phyloP scores from a whole-genome alignment of 2,113 vertebrate species.

The Chunga burmeisteri region DNA sequence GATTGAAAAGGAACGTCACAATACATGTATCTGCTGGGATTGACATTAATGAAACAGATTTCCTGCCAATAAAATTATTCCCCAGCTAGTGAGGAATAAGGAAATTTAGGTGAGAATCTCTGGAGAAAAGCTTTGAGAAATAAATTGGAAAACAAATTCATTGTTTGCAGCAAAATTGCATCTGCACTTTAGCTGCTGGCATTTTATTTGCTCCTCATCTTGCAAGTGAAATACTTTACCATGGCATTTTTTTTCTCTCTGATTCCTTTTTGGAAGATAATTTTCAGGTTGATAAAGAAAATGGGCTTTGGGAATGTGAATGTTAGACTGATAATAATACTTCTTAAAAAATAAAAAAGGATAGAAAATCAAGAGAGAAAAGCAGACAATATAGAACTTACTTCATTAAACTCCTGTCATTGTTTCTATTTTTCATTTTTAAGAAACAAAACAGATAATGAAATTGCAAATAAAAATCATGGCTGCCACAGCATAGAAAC shows the following conservation, averaged over 20 bases:
- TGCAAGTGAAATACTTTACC: not conserved
- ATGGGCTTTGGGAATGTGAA: not conserved
- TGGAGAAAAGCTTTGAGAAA: not conserved
- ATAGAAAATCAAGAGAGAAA: not conserved
- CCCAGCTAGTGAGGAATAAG: not conserved
- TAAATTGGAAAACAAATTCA: slow-evolving; percentile 13
- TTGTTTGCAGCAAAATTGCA: not conserved
- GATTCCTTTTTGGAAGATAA: not conserved
- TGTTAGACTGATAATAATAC: not conserved
- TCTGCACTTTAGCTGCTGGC: not conserved
- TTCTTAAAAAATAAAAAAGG: not conserved
- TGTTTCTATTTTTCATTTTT: not conserved
- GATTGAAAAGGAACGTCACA: not conserved
- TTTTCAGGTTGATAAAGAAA: not conserved
- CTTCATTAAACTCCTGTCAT: not conserved
- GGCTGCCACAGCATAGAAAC: not conserved
- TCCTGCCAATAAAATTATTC: not conserved
- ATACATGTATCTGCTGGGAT: not conserved
- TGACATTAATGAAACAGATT: slow-evolving; percentile 15
- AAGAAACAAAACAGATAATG: not conserved
- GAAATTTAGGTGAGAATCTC: slow-evolving; percentile 10
- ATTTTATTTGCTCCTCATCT: not conserved
- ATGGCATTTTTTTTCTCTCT: not conserved
- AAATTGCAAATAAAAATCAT: not conserved
- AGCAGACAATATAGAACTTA: not conserved